Conservation (phyloP, 2,113 vertebrate genomes). For the Grus americana region DNA sequence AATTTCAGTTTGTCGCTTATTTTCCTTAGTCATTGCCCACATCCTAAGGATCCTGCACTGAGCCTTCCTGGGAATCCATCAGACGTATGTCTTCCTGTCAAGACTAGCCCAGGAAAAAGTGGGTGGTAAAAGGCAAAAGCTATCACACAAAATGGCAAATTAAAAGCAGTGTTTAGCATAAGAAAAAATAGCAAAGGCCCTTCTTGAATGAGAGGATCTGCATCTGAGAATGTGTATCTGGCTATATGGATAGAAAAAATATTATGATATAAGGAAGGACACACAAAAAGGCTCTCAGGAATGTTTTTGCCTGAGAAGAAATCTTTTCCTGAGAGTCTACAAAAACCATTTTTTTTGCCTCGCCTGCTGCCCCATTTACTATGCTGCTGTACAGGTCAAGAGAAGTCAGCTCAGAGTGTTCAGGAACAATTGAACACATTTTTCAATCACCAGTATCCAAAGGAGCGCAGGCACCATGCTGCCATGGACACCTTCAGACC, state of each 20-base stretch:
- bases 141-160: background rate
- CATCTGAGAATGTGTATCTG: background rate
- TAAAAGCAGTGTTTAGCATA: background rate
- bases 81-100: background rate
- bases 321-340: background rate
- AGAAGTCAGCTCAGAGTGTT: background rate
- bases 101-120: background rate
- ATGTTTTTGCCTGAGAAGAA: background rate
- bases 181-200: background rate
- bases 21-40: background rate
- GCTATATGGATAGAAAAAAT: background rate
- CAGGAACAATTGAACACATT: background rate
- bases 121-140: background rate
- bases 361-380: background rate
- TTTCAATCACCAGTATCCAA: background rate
- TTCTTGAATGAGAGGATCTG: background rate
- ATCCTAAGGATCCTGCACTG: background rate
- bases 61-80: background rate
- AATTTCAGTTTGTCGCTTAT: background rate
- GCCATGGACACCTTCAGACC: background rate
- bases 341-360: background rate
- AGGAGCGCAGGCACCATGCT: fast-evolving
- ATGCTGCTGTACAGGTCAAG: background rate
- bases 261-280: background rate
- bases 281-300: background rate